Evolutionary conservation across 2,113 vertebrate genomes (phyloP).

Genomic region (Brachyhypopomus occidentalis): DNA sequence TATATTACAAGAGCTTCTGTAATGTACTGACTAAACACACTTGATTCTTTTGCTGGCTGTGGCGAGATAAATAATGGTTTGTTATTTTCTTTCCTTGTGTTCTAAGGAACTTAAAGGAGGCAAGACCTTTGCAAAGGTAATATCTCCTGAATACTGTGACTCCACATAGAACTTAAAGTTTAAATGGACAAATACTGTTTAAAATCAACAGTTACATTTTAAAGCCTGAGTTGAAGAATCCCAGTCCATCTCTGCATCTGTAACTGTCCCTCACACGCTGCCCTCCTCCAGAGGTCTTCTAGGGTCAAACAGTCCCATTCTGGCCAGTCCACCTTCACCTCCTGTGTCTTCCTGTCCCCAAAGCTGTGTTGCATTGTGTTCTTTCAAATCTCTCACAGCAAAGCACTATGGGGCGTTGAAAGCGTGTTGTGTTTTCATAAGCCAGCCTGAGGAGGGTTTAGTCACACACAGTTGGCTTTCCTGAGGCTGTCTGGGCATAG

Average conservation of each 20-base stretch:
- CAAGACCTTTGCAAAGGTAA: slow-evolving; percentile 94
- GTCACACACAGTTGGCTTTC: too few relatives aligned
- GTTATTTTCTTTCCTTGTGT: slow-evolving; percentile 34
- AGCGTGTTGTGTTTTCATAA: too few relatives aligned
- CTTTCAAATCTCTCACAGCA: too few relatives aligned
- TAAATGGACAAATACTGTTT: neutral
- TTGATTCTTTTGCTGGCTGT: neutral
- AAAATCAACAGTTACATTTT: neutral
- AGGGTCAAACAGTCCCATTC: too few relatives aligned
- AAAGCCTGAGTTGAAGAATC: neutral
- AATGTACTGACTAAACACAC: neutral
- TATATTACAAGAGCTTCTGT: neutral
- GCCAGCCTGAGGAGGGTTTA: too few relatives aligned
- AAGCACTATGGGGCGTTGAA: too few relatives aligned
- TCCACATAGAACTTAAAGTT: too few relatives aligned
- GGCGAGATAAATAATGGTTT: neutral
- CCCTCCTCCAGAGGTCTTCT: neutral
- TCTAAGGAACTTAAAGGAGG: slow-evolving; percentile 94
- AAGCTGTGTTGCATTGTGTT: too few relatives aligned
- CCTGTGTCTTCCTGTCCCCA: too few relatives aligned
- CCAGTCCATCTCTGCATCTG: neutral
- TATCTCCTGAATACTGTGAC: neutral
- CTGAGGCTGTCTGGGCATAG: too few relatives aligned
- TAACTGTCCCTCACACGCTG: neutral
- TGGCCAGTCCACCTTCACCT: too few relatives aligned